Evolutionary conservation across 2,113 vertebrate species (phyloP).

Genomic region (Cheilinus undulatus): DNA sequence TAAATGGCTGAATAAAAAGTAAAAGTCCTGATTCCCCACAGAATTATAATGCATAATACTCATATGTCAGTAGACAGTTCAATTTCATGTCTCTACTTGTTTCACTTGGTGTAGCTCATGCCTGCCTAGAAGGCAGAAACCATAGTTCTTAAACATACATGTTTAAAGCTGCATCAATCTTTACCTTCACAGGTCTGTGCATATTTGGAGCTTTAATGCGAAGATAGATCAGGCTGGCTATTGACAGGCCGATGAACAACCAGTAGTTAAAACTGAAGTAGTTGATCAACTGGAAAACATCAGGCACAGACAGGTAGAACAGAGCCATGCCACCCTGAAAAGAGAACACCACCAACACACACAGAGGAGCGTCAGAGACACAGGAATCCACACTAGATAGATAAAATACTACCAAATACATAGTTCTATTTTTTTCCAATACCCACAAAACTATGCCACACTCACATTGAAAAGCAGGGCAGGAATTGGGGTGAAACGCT

Average conservation of each 20-base stretch:
- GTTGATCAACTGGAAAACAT: slow-evolving; percentile 87
- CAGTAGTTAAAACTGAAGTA: slow-evolving; percentile 90
- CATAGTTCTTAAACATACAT: background rate
- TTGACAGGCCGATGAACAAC: slow-evolving; percentile 87
- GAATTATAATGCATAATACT: background rate
- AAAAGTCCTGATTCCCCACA: background rate
- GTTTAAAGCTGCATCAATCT: background rate
- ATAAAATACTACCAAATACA: background rate
- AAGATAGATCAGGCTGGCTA: slow-evolving; percentile 86
- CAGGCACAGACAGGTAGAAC: slow-evolving; percentile 83
- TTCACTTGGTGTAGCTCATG: background rate
- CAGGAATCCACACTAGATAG: background rate
- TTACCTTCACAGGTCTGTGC: slow-evolving; percentile 84
- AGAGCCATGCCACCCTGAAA: slow-evolving; percentile 85
- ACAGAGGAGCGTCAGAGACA: background rate
- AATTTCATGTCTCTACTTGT: background rate
- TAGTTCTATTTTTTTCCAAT: background rate
- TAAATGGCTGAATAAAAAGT: background rate
- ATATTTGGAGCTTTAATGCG: slow-evolving; percentile 82
- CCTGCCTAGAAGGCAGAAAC: background rate
- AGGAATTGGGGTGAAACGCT: slow-evolving; percentile 85
- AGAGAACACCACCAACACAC: slow-evolving; percentile 14
- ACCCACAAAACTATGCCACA: background rate
- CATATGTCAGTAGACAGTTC: background rate
- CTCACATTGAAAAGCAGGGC: slow-evolving; percentile 87